Base-by-base conservation (phyloP, 2,888 invertebrate genomes). In the Odontocerum albicorne region DNA sequence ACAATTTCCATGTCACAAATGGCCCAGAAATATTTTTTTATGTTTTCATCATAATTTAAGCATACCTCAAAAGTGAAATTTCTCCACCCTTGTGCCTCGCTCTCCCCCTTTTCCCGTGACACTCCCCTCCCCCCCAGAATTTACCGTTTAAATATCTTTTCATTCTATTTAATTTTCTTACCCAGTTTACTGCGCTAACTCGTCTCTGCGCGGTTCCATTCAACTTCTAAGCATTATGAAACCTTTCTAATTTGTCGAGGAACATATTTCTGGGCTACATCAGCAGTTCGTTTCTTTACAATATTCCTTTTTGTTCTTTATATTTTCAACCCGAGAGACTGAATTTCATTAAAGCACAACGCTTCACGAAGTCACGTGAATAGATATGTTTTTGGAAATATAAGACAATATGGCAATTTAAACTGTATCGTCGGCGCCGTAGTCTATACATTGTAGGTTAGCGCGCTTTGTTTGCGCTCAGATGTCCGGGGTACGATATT, bases 81-180 rank as follows among this genome's bases (percentile, higher is more conserved):
- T n/a, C n/a, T n/a, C n/a, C 38, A 4, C 38, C 16, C 47, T 17
- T n/a, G 10, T 12, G 27, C 31, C 4, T 44, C 16, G 4, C 20
- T 27, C 13, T 6, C 8, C 6, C 35, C 19, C 47, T 10, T 8
- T 13, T 47, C 32, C n/a, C 36, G 19, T 33, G n/a, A 16, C 12
- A 39, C 47, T 19, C 42, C 21, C 33, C 33, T 51, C 16, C 13
- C 31, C 39, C 13, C 21, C 38, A 17, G 2, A 40, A 40, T 7
- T 10, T 17, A 13, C 2, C 38, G 38, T 38, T 38, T 38, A 38
- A 38, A 38, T 38, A 38, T 38, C 38, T 38, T 38, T 38, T 38
- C 38, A 16, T 13, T 38, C 38, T 38, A 38, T 38, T 38, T 38
- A 38, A 38, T 38, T 38, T 17, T 38, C 38, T 38, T 38, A 38